A percentile compares a stretch with the other conserved stretches of the same genome.
Conservation (phyloP, 2,797 vertebrate genomes). For the Scolopax bukidnonensis region DNA sequence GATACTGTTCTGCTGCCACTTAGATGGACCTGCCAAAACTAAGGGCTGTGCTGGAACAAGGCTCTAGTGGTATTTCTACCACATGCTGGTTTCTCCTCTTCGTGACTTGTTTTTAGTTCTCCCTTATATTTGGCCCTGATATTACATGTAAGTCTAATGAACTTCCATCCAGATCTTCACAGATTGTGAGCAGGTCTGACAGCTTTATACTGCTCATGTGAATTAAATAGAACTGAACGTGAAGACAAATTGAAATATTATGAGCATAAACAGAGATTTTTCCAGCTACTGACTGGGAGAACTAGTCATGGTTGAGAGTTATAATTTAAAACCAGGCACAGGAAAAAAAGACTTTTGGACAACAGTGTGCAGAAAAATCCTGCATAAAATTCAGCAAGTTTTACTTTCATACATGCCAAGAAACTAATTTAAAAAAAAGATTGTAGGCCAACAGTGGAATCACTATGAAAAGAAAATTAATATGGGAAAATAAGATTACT, state of each 20-base stretch:
- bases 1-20: conserved; percentile 19
- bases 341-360: not conserved
- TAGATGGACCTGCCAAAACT: not conserved
- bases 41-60: conserved; percentile 35
- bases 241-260: conserved; percentile 62
- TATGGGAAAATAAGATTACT: conserved; percentile 39
- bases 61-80: not conserved
- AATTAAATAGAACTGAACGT: not conserved
- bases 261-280: conserved; percentile 40
- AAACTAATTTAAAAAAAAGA: conserved; percentile 72
- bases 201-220: not conserved
- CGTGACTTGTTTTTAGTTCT: not conserved
- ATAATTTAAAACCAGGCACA: conserved; percentile 28
- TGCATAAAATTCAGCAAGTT: conserved; percentile 18
- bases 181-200: not conserved
- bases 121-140: not conserved
- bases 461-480: conserved; percentile 48
- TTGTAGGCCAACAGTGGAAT: conserved; percentile 34
- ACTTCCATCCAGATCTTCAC: not conserved
- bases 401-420: conserved; percentile 55
- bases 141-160: not conserved
- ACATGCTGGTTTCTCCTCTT: not conserved
- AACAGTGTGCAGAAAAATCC: not conserved
- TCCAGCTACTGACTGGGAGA: conserved; percentile 34
- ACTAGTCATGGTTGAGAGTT: not conserved